Evolutionary conservation across 23 tunicate genomes (phyloP).

Genomic region (Oikopleura albicans): DNA sequence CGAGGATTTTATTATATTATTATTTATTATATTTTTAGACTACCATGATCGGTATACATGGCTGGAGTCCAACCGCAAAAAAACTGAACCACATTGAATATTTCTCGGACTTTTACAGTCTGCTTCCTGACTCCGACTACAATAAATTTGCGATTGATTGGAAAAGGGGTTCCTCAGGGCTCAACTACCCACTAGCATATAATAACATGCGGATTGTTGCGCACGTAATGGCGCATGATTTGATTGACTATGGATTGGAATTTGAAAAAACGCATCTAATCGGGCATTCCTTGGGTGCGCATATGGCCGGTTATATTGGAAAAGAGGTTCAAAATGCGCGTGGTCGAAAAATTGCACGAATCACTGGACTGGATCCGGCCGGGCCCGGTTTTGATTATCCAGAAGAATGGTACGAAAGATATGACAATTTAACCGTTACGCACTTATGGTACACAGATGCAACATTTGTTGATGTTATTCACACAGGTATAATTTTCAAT

Average conservation of each 20-base stretch:
- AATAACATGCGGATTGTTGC: background rate
- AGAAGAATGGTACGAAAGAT: background rate
- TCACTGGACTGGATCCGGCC: constrained; percentile 15
- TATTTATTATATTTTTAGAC: too few relatives aligned
- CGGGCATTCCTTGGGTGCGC: constrained; percentile 9
- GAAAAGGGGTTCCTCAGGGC: background rate
- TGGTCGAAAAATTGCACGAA: background rate
- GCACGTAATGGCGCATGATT: background rate
- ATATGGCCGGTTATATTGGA: background rate
- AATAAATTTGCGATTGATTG: background rate
- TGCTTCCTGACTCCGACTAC: background rate
- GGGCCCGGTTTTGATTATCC: background rate
- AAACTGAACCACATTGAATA: background rate
- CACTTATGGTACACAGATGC: constrained; percentile 12
- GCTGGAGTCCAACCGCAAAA: background rate
- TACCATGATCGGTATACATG: background rate
- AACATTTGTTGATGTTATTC: constrained; percentile 7
- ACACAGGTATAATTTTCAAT: too few relatives aligned
- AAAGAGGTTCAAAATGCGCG: background rate
- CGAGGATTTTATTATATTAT: too few relatives aligned
- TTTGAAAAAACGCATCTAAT: background rate
- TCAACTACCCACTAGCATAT: background rate
- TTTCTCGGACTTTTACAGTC: background rate
- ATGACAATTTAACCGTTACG: background rate
- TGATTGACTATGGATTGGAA: background rate